Percentiles rank a stretch among this genome's conserved stretches.
phyloP scores from a whole-genome alignment of 2,113 vertebrate species.

The Tychaedon coryphoeus region DNA sequence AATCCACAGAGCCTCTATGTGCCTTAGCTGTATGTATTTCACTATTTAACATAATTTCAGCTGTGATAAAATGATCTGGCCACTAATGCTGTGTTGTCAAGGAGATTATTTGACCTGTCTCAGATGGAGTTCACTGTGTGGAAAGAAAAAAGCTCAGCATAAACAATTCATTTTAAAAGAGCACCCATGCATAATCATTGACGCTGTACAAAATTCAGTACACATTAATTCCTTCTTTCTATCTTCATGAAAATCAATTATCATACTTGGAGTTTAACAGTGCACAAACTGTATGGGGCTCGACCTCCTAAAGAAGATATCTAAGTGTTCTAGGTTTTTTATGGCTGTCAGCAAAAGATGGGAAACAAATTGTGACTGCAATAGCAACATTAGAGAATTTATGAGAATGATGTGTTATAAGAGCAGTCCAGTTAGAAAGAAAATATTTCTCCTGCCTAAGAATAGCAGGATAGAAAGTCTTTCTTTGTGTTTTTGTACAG shows the following conservation, averaged over 20 bases:
- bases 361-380: background rate
- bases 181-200: background rate
- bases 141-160: background rate
- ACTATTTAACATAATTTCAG: background rate
- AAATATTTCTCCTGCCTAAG: background rate
- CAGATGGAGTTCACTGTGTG: background rate
- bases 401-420: background rate
- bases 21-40: background rate
- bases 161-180: background rate
- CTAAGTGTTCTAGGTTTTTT: background rate
- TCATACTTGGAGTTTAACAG: background rate
- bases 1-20: background rate
- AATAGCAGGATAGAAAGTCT: background rate
- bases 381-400: background rate
- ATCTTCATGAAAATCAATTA: background rate
- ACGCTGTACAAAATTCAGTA: background rate
- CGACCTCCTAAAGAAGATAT: background rate
- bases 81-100: background rate
- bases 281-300: background rate
- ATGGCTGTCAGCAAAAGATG: background rate
- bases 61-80: background rate
- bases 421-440: background rate
- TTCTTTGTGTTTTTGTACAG: background rate
- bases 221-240: background rate
- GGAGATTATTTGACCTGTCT: constrained; percentile 16